phyloP scores from a whole-genome alignment of 2,113 vertebrate species.

The Oreochromis niloticus region DNA sequence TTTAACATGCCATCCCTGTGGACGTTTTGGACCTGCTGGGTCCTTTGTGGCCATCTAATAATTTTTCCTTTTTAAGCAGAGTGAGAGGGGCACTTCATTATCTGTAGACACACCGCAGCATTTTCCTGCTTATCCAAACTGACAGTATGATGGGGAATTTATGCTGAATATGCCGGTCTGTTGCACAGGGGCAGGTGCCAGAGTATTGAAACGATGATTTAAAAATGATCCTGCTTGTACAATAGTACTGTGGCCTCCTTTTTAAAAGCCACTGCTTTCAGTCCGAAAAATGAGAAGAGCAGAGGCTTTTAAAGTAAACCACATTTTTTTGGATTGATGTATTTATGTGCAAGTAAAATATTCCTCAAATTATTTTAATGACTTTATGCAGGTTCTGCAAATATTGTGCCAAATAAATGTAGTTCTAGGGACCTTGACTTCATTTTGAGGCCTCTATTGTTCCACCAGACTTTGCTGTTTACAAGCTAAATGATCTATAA shows the following conservation, averaged over 20 bases:
- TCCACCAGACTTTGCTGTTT: not conserved
- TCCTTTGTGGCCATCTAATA: conserved; percentile 24
- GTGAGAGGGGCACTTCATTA: not conserved
- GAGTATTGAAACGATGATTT: not conserved
- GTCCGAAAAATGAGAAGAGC: not conserved
- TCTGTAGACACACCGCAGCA: not conserved
- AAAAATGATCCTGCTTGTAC: not conserved
- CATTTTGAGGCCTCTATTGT: not conserved
- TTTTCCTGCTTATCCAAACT: not conserved
- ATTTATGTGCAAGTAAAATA: not conserved
- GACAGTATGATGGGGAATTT: not conserved
- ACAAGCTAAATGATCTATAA: not conserved
- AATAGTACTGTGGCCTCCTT: not conserved
- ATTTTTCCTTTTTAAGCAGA: not conserved
- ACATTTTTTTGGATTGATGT: not conserved
- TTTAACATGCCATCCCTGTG: conserved; percentile 12
- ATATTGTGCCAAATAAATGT: not conserved
- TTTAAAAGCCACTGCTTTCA: not conserved
- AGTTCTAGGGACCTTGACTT: not conserved
- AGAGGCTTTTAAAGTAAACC: not conserved
- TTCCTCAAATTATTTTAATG: not conserved
- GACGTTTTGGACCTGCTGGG: conserved; percentile 44
- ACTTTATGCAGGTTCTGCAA: not conserved
- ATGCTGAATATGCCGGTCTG: not conserved
- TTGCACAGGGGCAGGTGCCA: not conserved